Base-by-base conservation (phyloP, 2,113 vertebrate genomes). In the Hylia prasina region DNA sequence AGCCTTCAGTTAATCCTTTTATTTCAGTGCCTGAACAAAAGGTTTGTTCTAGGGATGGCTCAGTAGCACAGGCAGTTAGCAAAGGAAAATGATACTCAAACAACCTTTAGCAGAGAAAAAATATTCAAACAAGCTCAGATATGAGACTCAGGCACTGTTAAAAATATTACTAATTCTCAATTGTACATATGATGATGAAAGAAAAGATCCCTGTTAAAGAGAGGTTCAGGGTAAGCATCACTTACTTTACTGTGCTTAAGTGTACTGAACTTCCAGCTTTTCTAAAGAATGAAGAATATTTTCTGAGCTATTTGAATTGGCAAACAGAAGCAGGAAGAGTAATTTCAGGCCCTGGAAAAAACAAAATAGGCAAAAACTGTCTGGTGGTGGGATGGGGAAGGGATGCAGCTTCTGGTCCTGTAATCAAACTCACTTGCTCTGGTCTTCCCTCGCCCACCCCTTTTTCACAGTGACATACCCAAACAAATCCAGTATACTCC, bases 231-330 rank as follows among this genome's bases (percentile, higher is more conserved):
- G 42, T 81, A 81, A 91, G 75, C 71, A 66, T 35, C 44, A 14
- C 45, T 82, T 89, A 65, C 15, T 83, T 87, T 66, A 47, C 51
- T 82, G 54, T 73, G 27, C 60, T 70, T 50, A 66, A 77, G 50
- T 33, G 39, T 86, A 69, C 54, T 94, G 89, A 86, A 61, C 42
- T 85, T 82, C 19, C 47, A 91, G n/a, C n/a, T n/a, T 93, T 78
- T 71, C 48, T 72, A 21, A 73, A 60, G 58, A 70, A 31, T 13
- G 73, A 50, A 13, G 23, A 57, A 6, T 71, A 19, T 69, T 40
- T 89, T 76, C 31, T 69, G 48, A 88, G 50, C 68, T 83, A 8
- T 88, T 90, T 89, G 54, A 86, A n/a, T 35, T 69, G 50, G 42
- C 63, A 73, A 40, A 72, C 50, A 83, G 63, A 80, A 87, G 27